A percentile compares a stretch with the other conserved stretches of the same genome.
Conservation (phyloP, 2,113 vertebrate genomes). For the Fregata magnificens region DNA sequence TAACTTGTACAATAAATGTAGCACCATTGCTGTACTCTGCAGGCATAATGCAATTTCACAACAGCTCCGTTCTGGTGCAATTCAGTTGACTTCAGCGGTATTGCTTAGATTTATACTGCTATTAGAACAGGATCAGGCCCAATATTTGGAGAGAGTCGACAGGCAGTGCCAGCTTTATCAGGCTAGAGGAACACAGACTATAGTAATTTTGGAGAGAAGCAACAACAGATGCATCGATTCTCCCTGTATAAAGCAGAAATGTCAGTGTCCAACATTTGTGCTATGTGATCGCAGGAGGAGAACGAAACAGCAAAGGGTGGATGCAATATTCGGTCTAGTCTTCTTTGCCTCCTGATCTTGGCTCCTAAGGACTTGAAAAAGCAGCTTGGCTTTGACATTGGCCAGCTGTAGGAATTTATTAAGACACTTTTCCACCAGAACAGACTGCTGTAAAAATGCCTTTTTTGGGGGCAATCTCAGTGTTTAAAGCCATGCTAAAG, state of each 20-base stretch:
- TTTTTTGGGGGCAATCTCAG: background rate
- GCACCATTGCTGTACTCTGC: background rate
- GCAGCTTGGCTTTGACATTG: background rate
- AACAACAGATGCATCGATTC: background rate
- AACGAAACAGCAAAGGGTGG: background rate
- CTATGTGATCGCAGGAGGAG: background rate
- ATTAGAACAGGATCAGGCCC: background rate
- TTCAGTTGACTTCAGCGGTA: background rate
- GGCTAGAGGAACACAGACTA: background rate
- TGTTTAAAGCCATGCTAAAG: background rate
- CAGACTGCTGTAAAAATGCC: background rate
- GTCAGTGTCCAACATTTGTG: background rate
- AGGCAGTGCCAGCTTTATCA: background rate
- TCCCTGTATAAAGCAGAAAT: background rate
- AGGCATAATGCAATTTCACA: background rate
- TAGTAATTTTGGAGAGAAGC: background rate
- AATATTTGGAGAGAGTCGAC: background rate
- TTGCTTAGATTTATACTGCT: background rate
- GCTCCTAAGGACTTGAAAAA: background rate
- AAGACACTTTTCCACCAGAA: background rate
- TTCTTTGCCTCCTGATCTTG: background rate
- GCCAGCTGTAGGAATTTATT: background rate
- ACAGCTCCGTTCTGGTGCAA: background rate
- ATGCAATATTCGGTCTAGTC: background rate
- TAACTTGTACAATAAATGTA: background rate